Evolutionary conservation across 2,113 vertebrate species (phyloP), one percentile per base, ranked within the genome.

Genomic region (Poeciliopsis retropinna): DNA sequence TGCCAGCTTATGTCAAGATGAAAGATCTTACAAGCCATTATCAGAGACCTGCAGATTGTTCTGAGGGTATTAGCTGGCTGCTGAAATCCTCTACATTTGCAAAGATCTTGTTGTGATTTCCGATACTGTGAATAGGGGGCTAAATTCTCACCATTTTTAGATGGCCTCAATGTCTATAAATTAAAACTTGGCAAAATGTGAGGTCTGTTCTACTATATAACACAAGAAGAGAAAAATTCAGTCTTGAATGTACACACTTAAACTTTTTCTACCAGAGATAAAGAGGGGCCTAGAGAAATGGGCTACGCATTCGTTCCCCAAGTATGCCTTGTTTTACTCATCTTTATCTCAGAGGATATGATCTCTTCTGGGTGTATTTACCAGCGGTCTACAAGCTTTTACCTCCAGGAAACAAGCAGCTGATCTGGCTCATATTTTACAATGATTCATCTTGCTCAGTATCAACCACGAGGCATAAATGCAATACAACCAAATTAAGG

Each of bases 1-100:
- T 85, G 88, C 88, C 91, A 92, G 92, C 89, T 93, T 92, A 92
- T 88, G 89, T 92, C 91, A 89, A 92, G 91, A 92, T 92, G 91
- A 93, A 89, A 91, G 91, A 91, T 93, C 81, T 89, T 91, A 87
- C 87, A 76, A 84, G 83, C 85, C 88, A 90, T 91, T 93, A 92
- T 92, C 91, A 89, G 88, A 88, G 86, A 86, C 67, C 78, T 54
- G 28, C 90, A 91, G 90, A 90, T 89, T 91, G 87, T 87, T 92
- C 75, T 67, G 60, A 69, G 85, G 90, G 88, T 90, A 92, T 93
- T 92, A 91, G 85, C 82, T 73, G 73, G 80, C 81, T 76, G 73
- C 67, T 44, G 70, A 87, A 92, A 92, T 93, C 85, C 90, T 89
- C 91, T 87, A 87, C 83, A 68, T 81, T 83, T 88, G 90, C 90